Percentiles rank a stretch among this genome's conserved stretches.
Evolutionary conservation across 2,797 vertebrate species (phyloP).

Genomic region (Parauchenoglanis punctatus): DNA sequence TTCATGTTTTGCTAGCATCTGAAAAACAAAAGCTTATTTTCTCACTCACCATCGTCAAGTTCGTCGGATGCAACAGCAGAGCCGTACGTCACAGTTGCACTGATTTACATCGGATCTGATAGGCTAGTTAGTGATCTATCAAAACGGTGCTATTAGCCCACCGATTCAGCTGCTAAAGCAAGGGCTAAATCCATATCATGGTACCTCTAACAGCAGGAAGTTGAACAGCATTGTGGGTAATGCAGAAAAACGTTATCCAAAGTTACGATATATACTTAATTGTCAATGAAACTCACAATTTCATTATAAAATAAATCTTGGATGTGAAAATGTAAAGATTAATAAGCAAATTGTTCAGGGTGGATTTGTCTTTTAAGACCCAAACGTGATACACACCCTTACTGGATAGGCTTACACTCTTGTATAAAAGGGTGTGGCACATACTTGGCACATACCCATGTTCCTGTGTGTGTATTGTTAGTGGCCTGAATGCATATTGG

Average conservation of each 20-base stretch:
- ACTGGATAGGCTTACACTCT: neutral
- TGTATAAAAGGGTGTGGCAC: conserved; percentile 44
- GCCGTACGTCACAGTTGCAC: neutral
- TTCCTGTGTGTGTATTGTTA: conserved; percentile 46
- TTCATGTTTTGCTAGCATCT: neutral
- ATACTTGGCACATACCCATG: conserved; percentile 27
- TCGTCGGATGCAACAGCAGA: neutral
- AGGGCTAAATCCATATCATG: neutral
- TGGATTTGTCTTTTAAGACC: neutral
- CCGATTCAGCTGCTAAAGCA: neutral
- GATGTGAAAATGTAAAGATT: neutral
- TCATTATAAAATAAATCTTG: neutral
- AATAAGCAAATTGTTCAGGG: neutral
- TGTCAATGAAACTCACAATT: neutral
- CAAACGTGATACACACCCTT: neutral
- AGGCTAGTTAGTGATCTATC: neutral
- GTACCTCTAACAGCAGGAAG: neutral
- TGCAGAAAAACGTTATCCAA: neutral
- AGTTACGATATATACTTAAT: neutral
- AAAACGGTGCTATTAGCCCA: neutral
- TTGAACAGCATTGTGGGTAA: neutral
- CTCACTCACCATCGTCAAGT: neutral
- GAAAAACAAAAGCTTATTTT: neutral
- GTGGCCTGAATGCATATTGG: conserved; percentile 29
- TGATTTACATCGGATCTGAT: neutral